Conservation (phyloP, 2,888 invertebrate species). For the Abscondita cerata region DNA sequence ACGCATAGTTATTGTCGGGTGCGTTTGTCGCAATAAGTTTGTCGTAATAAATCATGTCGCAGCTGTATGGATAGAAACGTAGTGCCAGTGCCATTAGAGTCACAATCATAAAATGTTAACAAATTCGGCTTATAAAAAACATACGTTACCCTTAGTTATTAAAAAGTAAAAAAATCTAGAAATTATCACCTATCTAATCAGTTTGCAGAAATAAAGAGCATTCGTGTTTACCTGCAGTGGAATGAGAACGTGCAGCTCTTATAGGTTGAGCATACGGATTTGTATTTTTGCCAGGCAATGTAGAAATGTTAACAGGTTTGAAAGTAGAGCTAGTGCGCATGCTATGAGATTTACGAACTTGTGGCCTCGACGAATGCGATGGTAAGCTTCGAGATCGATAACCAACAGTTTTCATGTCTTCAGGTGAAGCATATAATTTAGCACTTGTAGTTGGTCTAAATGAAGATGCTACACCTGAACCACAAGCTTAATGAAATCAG, state of each 20-base stretch:
- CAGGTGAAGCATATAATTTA: constrained; percentile 88
- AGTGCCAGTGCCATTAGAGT: too few species aligned
- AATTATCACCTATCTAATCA: too few species aligned
- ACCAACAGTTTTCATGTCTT: constrained; percentile 79
- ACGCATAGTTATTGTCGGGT: too few species aligned
- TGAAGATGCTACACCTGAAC: constrained; percentile 75
- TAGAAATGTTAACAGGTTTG: constrained; percentile 59
- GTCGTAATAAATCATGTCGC: too few species aligned
- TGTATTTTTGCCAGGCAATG: constrained; percentile 49
- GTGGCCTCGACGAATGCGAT: constrained; percentile 63
- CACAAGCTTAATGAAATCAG: constrained; percentile 42
- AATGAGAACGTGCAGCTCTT: constrained; percentile 57
- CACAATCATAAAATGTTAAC: too few species aligned
- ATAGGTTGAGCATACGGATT: constrained; percentile 69
- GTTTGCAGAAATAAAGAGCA: neutral
- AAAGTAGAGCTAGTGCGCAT: constrained; percentile 62
- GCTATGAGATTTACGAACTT: constrained; percentile 69
- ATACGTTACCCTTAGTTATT: too few species aligned
- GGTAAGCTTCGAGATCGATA: constrained; percentile 65
- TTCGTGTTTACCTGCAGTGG: constrained; percentile 46
- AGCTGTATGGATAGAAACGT: too few species aligned
- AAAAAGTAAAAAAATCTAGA: too few species aligned
- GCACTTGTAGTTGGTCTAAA: constrained; percentile 88
- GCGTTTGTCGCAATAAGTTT: too few species aligned
- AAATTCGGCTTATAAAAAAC: too few species aligned